phyloP scores from a whole-genome alignment of 1,140 invertebrate genomes.

The Papilio helenus region DNA sequence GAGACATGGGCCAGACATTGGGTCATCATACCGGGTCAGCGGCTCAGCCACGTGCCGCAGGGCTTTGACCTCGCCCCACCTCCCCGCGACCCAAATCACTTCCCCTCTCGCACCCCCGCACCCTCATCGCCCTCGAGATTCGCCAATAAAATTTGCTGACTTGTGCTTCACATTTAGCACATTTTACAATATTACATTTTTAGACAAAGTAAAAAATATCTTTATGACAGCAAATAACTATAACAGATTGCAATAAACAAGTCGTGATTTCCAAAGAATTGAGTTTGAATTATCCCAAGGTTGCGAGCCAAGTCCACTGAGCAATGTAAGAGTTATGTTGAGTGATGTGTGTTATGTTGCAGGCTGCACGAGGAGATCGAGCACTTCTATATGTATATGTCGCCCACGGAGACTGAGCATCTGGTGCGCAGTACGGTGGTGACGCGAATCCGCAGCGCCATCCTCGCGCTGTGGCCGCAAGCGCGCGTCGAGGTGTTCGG shows the following conservation, averaged over 20 bases:
- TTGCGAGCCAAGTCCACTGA: too few relatives aligned
- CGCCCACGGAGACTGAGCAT: constrained; percentile 95
- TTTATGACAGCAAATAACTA: too few relatives aligned
- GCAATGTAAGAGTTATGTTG: constrained; percentile 14
- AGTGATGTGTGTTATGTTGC: constrained; percentile 49
- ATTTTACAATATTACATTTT: not conserved
- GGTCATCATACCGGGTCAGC: constrained; percentile 15
- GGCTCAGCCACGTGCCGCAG: constrained; percentile 8
- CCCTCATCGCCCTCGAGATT: not conserved
- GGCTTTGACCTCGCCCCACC: constrained; percentile 12
- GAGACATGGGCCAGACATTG: constrained; percentile 23
- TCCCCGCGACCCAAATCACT: not conserved
- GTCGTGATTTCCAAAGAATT: not conserved
- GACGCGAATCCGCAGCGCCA: constrained; percentile 92
- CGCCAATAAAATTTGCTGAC: not conserved
- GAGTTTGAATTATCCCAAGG: not conserved
- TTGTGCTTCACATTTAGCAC: not conserved
- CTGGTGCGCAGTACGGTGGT: constrained; percentile 93
- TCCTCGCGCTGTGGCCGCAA: constrained; percentile 94
- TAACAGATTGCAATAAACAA: too few relatives aligned
- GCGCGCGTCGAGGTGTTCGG: constrained; percentile 98
- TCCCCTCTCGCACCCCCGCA: not conserved
- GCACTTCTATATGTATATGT: constrained; percentile 97
- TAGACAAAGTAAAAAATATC: not conserved
- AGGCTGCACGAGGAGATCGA: constrained; percentile 98